These are phyloP conservation scores for Ectropis crepuscularia DNA, from an alignment of 2,888 invertebrate genomes.

Conservation along the genomic window DNA sequence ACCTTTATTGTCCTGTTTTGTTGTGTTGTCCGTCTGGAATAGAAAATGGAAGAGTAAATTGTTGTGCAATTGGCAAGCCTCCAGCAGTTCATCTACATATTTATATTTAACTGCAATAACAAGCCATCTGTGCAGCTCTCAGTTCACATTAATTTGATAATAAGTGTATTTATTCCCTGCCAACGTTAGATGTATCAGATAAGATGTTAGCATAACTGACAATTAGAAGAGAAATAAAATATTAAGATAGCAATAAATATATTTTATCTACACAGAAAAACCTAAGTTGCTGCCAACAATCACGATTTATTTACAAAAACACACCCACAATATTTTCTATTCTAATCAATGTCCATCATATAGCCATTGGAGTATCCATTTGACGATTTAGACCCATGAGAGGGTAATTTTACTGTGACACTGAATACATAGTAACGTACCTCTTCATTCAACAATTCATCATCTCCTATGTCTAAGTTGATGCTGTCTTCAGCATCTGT, in stretches of 20 bases:
- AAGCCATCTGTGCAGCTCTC: slow-evolving; percentile 29
- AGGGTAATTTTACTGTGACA: slow-evolving; percentile 69
- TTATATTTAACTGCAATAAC: slow-evolving; percentile 43
- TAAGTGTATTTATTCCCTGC: slow-evolving; percentile 14
- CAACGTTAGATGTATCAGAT: slow-evolving; percentile 22
- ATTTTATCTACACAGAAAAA: slow-evolving; percentile 35
- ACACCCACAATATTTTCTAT: slow-evolving; percentile 35
- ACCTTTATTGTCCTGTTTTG: slow-evolving; percentile 82
- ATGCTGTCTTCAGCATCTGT: slow-evolving; percentile 92
- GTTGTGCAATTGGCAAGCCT: slow-evolving; percentile 50
- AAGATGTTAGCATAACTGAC: slow-evolving; percentile 53
- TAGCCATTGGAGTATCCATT: slow-evolving; percentile 56
- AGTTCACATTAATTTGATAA: slow-evolving; percentile 18
- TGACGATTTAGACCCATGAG: slow-evolving; percentile 54
- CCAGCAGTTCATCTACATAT: slow-evolving; percentile 48
- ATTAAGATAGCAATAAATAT: slow-evolving; percentile 40
- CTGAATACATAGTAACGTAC: slow-evolving; percentile 85
- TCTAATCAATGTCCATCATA: slow-evolving; percentile 71
- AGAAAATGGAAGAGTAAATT: slow-evolving; percentile 40
- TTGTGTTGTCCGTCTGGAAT: slow-evolving; percentile 84
- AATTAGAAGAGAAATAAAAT: slow-evolving; percentile 56
- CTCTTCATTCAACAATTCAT: slow-evolving; percentile 92
- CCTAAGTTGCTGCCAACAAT: slow-evolving; percentile 13
- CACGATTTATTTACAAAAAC: slow-evolving; percentile 17
- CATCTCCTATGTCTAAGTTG: slow-evolving; percentile 92